A percentile compares a stretch with the other conserved stretches of the same genome.
These are phyloP conservation scores for Netelia melanura DNA, from an alignment of 2,888 invertebrate species.

Conservation along the genomic window DNA sequence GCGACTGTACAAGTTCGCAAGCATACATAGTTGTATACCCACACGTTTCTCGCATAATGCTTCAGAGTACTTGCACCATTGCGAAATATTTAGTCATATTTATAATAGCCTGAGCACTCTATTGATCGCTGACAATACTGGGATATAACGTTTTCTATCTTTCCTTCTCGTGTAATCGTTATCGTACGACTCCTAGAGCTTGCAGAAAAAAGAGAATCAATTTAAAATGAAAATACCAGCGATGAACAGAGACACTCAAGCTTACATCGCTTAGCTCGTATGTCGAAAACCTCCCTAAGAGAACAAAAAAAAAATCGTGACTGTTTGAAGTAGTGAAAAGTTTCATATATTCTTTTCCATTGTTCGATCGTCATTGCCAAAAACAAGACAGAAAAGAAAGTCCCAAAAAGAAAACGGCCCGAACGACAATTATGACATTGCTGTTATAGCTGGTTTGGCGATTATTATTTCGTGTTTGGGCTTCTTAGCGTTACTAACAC, in stretches of 20 bases:
- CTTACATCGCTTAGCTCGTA: slow-evolving; percentile 28
- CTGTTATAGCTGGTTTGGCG: slow-evolving; percentile 63
- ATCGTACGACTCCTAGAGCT: background rate
- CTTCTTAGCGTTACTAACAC: slow-evolving; percentile 78
- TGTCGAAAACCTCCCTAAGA: slow-evolving; percentile 2
- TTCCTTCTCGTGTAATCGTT: slow-evolving; percentile 15
- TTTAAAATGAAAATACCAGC: background rate
- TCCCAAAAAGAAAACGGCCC: slow-evolving; percentile 3
- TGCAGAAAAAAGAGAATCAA: background rate
- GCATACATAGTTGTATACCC: slow-evolving; percentile 57
- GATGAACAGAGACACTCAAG: background rate
- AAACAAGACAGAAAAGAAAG: slow-evolving; percentile 12
- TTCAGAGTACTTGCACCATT: slow-evolving; percentile 64
- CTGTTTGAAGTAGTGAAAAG: slow-evolving; percentile 40
- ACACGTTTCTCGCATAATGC: slow-evolving; percentile 64
- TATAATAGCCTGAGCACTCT: slow-evolving; percentile 50
- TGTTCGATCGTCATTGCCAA: background rate
- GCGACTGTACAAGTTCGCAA: slow-evolving; percentile 53
- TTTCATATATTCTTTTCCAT: slow-evolving; percentile 13
- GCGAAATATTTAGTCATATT: slow-evolving; percentile 53
- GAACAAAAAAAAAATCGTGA: slow-evolving; percentile 28
- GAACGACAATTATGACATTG: slow-evolving; percentile 41
- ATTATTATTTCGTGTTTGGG: slow-evolving; percentile 63
- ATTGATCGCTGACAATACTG: slow-evolving; percentile 47
- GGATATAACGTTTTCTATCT: slow-evolving; percentile 24